These are phyloP conservation scores for Bombus superbus DNA, from an alignment of 1,140 invertebrate species.

Conservation along the genomic window DNA sequence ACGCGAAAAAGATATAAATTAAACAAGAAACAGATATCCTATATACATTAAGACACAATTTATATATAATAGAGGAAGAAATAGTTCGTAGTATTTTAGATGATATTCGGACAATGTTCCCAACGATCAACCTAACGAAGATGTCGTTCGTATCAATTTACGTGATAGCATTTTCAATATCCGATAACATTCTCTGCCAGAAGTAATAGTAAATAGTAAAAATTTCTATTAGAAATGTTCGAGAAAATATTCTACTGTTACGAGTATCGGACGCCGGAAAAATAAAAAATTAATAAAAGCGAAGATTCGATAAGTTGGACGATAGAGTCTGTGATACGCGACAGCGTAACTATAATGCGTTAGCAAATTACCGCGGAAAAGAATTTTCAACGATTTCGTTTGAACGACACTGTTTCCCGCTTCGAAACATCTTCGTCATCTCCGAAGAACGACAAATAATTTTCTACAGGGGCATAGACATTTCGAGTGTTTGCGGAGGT, in stretches of 20 bases:
- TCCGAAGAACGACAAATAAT: conserved; percentile 75
- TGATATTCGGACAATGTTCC: too few species aligned
- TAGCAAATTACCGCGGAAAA: not conserved
- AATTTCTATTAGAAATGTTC: too few species aligned
- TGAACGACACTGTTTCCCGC: conserved; percentile 31
- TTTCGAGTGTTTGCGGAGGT: conserved; percentile 76
- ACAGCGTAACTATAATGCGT: not conserved
- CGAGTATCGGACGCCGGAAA: too few species aligned
- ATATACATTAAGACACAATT: not conserved
- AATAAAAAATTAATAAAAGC: not conserved
- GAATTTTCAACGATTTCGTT: not conserved
- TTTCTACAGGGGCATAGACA: conserved; percentile 76
- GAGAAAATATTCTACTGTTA: too few species aligned
- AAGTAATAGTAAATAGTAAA: too few species aligned
- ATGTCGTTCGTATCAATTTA: too few species aligned
- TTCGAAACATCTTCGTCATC: conserved; percentile 47
- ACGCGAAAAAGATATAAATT: too few species aligned
- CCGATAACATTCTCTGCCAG: too few species aligned
- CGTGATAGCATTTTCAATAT: too few species aligned
- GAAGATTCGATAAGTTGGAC: not conserved
- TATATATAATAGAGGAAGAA: not conserved
- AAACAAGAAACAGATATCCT: not conserved
- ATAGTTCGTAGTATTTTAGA: too few species aligned
- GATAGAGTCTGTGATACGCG: not conserved
- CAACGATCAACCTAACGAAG: too few species aligned